Evolutionary conservation across 1,140 invertebrate genomes (phyloP).

Genomic region (Dendroctonus valens): DNA sequence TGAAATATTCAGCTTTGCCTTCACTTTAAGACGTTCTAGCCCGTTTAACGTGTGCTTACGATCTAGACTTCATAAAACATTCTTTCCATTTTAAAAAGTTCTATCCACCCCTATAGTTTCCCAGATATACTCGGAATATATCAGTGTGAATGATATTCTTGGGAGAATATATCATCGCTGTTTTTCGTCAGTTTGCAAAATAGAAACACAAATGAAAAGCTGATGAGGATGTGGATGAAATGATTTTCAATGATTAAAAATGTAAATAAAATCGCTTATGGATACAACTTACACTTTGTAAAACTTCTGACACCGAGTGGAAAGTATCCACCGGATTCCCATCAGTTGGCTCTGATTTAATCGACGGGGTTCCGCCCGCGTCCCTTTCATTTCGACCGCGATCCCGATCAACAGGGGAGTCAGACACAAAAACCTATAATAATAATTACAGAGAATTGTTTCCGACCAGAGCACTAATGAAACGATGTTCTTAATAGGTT

Average conservation of each 20-base stretch:
- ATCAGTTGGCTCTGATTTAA: constrained; percentile 55
- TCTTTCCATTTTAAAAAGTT: no score
- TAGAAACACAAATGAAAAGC: not conserved
- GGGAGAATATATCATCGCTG: not conserved
- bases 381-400: constrained; percentile 49
- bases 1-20: no score
- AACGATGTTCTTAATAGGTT: not conserved
- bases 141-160: not conserved
- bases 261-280: not conserved
- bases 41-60: no score
- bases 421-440: constrained; percentile 27
- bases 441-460: not conserved
- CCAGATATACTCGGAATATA: no score
- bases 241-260: constrained; percentile 3
- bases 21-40: no score
- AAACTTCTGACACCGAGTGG: constrained; percentile 49
- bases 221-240: constrained; percentile 6
- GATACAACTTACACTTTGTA: constrained; percentile 53
- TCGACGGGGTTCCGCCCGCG: constrained; percentile 55
- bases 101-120: no score
- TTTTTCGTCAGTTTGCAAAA: not conserved
- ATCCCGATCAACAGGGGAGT: constrained; percentile 57
- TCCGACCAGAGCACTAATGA: not conserved
- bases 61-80: no score
- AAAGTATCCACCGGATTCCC: constrained; percentile 47